Percentiles rank a stretch among this genome's conserved stretches.
These are phyloP conservation scores for Ptyas mucosa DNA, from an alignment of 2,113 vertebrate genomes.

Conservation along the genomic window DNA sequence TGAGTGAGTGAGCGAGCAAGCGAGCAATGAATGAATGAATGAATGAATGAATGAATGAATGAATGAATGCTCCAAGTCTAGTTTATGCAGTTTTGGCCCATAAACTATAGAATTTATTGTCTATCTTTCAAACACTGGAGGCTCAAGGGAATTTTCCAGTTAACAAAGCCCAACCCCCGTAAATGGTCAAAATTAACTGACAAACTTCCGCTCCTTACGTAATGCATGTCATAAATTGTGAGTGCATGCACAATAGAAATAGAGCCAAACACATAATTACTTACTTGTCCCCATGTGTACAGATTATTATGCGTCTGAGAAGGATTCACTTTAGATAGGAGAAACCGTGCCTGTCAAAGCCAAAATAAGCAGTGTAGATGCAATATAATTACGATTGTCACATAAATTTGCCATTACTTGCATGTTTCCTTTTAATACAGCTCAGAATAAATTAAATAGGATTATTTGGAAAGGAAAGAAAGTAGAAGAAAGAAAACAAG, in stretches of 20 bases:
- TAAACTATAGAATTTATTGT: background rate
- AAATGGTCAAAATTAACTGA: background rate
- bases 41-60: background rate
- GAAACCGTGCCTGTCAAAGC: conserved; percentile 84
- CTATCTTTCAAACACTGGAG: background rate
- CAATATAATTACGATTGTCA: background rate
- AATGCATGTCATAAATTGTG: background rate
- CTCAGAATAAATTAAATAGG: background rate
- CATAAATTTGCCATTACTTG: background rate
- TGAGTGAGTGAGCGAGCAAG: background rate
- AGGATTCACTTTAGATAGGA: conserved; percentile 97
- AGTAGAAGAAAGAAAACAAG: background rate
- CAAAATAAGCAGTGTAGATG: conserved; percentile 39
- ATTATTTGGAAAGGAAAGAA: background rate
- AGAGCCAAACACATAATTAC: conserved; percentile 8
- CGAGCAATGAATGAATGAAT: background rate
- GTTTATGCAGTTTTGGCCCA: background rate
- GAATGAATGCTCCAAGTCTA: background rate
- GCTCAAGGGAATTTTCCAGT: background rate
- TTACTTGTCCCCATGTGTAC: conserved; percentile 93
- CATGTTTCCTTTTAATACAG: background rate
- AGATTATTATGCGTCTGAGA: conserved; percentile 98
- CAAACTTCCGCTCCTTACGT: background rate
- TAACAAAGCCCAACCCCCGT: background rate
- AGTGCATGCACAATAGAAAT: background rate